A percentile compares a stretch with the other conserved stretches of the same genome.
Evolutionary conservation across 2,113 vertebrate genomes (phyloP).

Genomic region (Pogona vitticeps): DNA sequence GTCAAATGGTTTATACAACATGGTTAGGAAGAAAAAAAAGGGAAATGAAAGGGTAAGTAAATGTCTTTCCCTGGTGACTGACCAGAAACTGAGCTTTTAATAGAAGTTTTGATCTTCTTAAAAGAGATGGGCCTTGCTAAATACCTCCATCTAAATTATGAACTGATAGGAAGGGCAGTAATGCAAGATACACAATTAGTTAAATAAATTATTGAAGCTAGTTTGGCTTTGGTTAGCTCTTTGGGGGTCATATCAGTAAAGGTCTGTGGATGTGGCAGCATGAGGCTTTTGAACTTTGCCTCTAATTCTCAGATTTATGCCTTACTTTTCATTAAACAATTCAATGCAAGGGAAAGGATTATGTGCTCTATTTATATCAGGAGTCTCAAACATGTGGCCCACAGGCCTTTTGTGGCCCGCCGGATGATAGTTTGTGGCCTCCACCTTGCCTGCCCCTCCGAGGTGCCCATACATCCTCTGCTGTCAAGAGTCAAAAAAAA

Average conservation of each 20-base stretch:
- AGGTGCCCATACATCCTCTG: no score
- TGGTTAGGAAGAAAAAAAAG: neutral
- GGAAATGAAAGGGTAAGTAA: neutral
- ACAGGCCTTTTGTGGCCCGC: no score
- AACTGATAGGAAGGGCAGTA: constrained; percentile 44
- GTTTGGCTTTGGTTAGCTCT: neutral
- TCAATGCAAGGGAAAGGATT: fast-evolving
- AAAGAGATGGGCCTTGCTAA: constrained; percentile 48
- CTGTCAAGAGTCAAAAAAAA: no score
- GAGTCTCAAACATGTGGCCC: no score
- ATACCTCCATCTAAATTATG: constrained; percentile 54
- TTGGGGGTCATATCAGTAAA: neutral
- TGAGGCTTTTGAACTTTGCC: constrained; percentile 8
- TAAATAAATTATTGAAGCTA: constrained; percentile 27
- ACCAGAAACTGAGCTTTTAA: constrained; percentile 42
- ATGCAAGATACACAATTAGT: constrained; percentile 43
- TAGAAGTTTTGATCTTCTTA: constrained; percentile 50
- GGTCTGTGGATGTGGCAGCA: neutral
- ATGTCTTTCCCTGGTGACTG: constrained; percentile 31
- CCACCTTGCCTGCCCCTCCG: no score
- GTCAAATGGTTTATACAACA: constrained; percentile 14
- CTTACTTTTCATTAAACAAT: constrained; percentile 14
- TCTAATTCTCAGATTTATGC: constrained; percentile 16
- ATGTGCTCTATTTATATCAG: neutral
- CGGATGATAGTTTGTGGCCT: no score